These are phyloP conservation scores for Hanleya hanleyi DNA, from an alignment of 2,888 invertebrate genomes.

Conservation along the genomic window DNA sequence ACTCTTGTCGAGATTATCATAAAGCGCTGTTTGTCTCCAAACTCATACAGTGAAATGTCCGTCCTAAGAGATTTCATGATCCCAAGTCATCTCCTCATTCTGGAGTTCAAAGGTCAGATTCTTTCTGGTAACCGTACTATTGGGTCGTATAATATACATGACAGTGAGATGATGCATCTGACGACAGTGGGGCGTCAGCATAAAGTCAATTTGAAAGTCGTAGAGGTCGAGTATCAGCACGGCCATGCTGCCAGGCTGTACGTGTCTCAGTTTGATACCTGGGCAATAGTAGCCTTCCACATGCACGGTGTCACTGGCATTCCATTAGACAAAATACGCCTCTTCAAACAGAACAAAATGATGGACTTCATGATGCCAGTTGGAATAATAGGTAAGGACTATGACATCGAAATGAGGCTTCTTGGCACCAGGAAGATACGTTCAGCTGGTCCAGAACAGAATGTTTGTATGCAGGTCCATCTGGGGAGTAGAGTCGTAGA, in stretches of 20 bases:
- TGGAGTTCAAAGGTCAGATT: background rate
- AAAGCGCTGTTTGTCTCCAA: background rate
- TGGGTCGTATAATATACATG: constrained; percentile 45
- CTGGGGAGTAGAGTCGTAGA: constrained; percentile 57
- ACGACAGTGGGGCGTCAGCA: constrained; percentile 59
- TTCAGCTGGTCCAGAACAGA: constrained; percentile 45
- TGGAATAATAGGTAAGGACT: constrained; percentile 21
- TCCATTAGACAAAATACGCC: constrained; percentile 56
- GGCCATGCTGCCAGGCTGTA: constrained; percentile 30
- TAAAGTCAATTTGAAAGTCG: constrained; percentile 45
- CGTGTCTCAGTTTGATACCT: constrained; percentile 59
- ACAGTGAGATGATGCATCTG: constrained; percentile 47
- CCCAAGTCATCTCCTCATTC: background rate
- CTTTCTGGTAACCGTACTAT: constrained; percentile 16
- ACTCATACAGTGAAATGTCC: background rate
- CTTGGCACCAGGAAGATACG: constrained; percentile 48
- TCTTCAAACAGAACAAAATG: constrained; percentile 42
- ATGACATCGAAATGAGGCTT: constrained; percentile 28
- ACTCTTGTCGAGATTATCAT: constrained; percentile 30
- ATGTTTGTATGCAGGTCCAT: constrained; percentile 49
- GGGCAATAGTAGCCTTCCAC: constrained; percentile 63
- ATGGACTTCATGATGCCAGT: constrained; percentile 50
- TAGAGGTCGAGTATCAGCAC: constrained; percentile 35
- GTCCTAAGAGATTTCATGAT: background rate
- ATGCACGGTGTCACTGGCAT: constrained; percentile 58